Evolutionary conservation across 2,797 vertebrate genomes (phyloP).

Genomic region (Hypotaenidia philippensis): DNA sequence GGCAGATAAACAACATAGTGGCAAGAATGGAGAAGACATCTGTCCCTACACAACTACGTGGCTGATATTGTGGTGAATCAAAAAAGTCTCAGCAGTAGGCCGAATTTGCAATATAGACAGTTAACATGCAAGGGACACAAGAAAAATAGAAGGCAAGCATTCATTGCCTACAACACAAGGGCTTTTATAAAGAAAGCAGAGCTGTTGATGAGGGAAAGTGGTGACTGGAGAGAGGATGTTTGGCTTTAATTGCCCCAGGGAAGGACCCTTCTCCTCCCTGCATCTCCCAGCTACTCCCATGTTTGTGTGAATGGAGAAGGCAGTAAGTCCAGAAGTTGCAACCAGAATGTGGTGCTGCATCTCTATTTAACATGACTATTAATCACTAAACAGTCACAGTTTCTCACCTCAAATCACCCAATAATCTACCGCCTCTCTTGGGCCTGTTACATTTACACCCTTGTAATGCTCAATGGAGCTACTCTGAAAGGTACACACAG

Average conservation of each 20-base stretch:
- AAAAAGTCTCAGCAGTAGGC: not conserved
- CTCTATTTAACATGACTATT: not conserved
- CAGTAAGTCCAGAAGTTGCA: rapidly evolving
- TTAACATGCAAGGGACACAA: not conserved
- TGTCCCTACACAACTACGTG: not conserved
- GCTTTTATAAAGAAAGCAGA: not conserved
- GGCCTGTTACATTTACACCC: not conserved
- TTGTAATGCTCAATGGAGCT: not conserved
- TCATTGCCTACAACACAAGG: not conserved
- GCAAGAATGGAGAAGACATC: not conserved
- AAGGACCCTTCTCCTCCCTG: not conserved
- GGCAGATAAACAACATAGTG: not conserved
- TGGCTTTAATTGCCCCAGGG: not conserved
- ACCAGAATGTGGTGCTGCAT: not conserved
- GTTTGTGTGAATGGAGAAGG: not conserved
- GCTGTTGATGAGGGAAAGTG: rapidly evolving
- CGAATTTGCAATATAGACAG: not conserved
- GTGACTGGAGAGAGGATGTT: not conserved
- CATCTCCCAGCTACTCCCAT: not conserved
- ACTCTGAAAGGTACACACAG: not conserved
- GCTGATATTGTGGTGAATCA: not conserved
- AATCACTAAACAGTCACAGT: not conserved
- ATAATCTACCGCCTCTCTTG: not conserved
- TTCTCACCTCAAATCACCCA: not conserved
- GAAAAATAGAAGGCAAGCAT: not conserved